These are phyloP conservation scores for Anodontia alba DNA, from an alignment of 2,888 invertebrate genomes.

Conservation along the genomic window DNA sequence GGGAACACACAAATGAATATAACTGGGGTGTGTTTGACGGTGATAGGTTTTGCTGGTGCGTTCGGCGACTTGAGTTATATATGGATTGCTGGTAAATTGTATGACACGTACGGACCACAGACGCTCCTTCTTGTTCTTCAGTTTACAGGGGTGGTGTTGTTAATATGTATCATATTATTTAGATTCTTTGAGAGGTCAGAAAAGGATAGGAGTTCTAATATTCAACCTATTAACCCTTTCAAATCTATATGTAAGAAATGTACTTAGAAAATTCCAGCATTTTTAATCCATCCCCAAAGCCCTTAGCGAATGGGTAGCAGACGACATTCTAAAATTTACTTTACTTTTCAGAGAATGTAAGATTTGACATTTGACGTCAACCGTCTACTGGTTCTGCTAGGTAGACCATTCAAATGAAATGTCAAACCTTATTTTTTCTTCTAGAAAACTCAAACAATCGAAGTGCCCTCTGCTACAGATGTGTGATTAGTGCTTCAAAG, in stretches of 20 bases:
- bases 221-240: not conserved
- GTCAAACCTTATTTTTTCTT: too few species aligned
- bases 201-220: not conserved
- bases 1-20: constrained; percentile 33
- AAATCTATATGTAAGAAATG: not conserved
- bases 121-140: constrained; percentile 38
- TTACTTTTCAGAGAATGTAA: too few species aligned
- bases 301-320: too few species aligned
- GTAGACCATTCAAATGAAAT: too few species aligned
- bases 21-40: constrained; percentile 37
- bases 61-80: constrained; percentile 35
- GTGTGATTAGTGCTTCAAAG: too few species aligned
- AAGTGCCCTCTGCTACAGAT: too few species aligned
- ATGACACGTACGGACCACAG: constrained; percentile 30
- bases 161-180: constrained; percentile 28
- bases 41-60: constrained; percentile 29
- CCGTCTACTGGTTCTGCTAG: too few species aligned
- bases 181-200: constrained; percentile 35
- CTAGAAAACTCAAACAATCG: too few species aligned
- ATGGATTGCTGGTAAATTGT: constrained; percentile 30
- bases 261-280: too few species aligned
- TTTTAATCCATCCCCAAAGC: too few species aligned
- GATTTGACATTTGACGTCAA: too few species aligned
- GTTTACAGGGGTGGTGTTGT: constrained; percentile 30
- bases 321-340: too few species aligned